phyloP scores from a whole-genome alignment of 2,113 vertebrate genomes.

The Megaleporinus macrocephalus region DNA sequence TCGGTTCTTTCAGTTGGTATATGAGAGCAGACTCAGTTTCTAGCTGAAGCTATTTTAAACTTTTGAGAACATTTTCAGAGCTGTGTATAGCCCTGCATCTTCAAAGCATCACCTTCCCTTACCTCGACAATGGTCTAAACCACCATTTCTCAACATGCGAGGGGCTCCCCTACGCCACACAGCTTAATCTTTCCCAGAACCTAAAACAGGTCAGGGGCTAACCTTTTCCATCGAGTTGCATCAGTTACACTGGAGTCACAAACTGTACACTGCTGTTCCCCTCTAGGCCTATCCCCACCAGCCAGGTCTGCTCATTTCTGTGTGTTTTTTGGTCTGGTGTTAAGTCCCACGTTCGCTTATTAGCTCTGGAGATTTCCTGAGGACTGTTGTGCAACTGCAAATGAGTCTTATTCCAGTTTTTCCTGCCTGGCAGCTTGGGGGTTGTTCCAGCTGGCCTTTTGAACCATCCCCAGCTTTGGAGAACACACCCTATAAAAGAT shows the following conservation, averaged over 20 bases:
- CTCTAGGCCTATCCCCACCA: not conserved
- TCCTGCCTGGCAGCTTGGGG: slow-evolving; percentile 73
- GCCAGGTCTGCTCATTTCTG: not conserved
- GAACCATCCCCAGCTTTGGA: slow-evolving; percentile 49
- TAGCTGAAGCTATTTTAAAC: not conserved
- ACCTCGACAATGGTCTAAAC: not conserved
- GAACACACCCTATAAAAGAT: slow-evolving; percentile 52
- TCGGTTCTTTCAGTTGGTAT: not conserved
- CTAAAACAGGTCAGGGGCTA: slow-evolving; percentile 14
- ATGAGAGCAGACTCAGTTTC: not conserved
- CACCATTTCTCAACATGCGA: slow-evolving; percentile 21
- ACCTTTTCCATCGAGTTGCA: not conserved
- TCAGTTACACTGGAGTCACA: not conserved
- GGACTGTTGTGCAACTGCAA: slow-evolving; percentile 71
- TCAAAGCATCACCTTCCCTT: slow-evolving; percentile 33
- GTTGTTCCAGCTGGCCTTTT: slow-evolving; percentile 72
- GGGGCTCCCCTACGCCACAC: not conserved
- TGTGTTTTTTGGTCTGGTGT: not conserved
- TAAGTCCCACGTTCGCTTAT: slow-evolving; percentile 37
- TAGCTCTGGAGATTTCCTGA: slow-evolving; percentile 63
- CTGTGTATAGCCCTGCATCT: not conserved
- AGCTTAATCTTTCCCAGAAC: not conserved
- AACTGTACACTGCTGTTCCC: not conserved
- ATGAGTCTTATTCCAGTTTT: slow-evolving; percentile 80
- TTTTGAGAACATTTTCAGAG: slow-evolving; percentile 3